Evolutionary conservation across 1,140 invertebrate species (phyloP).

Genomic region (Thalassaphorura encarpata): DNA sequence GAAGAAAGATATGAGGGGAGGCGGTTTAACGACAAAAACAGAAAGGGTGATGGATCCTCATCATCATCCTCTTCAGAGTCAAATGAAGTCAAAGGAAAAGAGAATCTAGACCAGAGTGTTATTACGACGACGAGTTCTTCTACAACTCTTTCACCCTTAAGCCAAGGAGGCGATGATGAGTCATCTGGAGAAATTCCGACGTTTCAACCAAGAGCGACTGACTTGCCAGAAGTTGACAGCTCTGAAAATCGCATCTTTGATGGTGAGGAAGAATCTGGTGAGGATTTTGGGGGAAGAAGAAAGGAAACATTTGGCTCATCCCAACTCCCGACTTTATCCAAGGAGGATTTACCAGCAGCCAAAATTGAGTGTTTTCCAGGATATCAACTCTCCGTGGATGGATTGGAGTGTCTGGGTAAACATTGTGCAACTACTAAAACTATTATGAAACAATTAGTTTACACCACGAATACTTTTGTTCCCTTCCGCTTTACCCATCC

Average conservation of each 20-base stretch:
- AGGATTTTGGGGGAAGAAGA: not conserved
- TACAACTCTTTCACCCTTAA: too few species aligned
- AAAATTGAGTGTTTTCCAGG: constrained; percentile 30
- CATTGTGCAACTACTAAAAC: not conserved
- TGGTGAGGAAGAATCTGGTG: not conserved
- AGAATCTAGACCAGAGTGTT: not conserved
- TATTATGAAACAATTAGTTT: not conserved
- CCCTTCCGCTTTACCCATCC: not conserved
- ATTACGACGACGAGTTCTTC: not conserved
- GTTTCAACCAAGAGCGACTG: not conserved
- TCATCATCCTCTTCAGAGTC: not conserved
- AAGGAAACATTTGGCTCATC: not conserved
- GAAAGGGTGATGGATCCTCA: not conserved
- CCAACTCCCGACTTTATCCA: not conserved
- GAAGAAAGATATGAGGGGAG: constrained; percentile 11
- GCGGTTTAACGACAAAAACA: not conserved
- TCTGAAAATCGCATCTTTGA: constrained; percentile 9
- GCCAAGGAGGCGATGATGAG: not conserved
- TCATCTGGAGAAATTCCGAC: not conserved
- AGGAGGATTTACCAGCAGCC: constrained; percentile 10
- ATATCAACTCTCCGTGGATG: constrained; percentile 22
- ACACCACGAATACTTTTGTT: not conserved
- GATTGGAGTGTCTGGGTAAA: constrained; percentile 26
- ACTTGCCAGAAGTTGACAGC: constrained; percentile 1
- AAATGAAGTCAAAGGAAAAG: not conserved